phyloP scores from a whole-genome alignment of 2,113 vertebrate species.

The Pluvianellus socialis region DNA sequence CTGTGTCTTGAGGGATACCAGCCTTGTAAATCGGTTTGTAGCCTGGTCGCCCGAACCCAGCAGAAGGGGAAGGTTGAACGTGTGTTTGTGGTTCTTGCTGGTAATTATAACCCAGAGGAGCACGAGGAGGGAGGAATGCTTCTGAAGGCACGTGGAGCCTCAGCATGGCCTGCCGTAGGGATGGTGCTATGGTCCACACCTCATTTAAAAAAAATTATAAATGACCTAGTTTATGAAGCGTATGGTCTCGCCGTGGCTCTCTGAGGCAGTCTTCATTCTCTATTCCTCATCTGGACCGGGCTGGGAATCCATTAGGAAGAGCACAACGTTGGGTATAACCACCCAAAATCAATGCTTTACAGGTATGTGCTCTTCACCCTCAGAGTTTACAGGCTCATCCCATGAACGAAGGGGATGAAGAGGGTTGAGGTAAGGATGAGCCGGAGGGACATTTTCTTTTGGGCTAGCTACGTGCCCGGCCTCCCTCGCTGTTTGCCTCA shows the following conservation, averaged over 20 bases:
- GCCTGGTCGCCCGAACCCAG: background rate
- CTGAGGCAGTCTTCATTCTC: accelerated
- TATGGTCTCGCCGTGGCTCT: background rate
- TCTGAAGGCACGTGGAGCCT: background rate
- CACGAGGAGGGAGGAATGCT: background rate
- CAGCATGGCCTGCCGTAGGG: background rate
- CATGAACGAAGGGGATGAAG: accelerated
- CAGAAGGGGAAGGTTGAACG: background rate
- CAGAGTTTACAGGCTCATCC: background rate
- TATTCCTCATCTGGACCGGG: accelerated
- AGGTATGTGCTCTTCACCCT: background rate
- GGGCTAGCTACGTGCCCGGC: background rate
- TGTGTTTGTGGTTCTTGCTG: background rate
- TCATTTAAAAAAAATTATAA: background rate
- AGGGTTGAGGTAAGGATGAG: background rate
- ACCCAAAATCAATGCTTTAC: background rate
- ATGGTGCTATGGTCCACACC: background rate
- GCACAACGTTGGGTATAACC: too few relatives aligned
- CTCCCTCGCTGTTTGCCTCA: accelerated
- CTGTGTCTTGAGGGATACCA: background rate
- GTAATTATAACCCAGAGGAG: conserved; percentile 10
- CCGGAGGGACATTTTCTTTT: background rate
- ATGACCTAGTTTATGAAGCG: background rate
- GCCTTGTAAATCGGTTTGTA: background rate
- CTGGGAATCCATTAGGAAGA: background rate